Percentiles rank a stretch among this genome's conserved stretches.
Conservation (phyloP, 2,113 vertebrate genomes). For the Mus spicilegus region DNA sequence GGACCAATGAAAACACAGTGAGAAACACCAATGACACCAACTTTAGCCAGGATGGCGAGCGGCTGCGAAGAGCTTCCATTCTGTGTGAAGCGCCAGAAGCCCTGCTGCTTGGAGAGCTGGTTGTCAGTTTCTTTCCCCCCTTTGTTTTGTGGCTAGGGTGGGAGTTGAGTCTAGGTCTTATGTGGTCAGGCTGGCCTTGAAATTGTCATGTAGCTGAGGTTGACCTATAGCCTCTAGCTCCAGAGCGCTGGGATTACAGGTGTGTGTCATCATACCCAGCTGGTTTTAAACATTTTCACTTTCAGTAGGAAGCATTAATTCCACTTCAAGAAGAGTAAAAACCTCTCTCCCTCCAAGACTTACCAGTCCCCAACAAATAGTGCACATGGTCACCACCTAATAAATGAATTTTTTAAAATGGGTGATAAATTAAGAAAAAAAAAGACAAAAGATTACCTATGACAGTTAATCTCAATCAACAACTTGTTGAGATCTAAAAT, state of each 20-base stretch:
- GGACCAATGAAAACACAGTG: neutral
- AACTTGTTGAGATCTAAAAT: neutral
- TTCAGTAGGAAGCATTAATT: neutral
- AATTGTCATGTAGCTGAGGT: neutral
- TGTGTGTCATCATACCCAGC: fast-evolving
- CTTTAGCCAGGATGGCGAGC: fast-evolving
- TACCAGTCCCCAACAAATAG: neutral
- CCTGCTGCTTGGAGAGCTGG: neutral
- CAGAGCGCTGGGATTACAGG: neutral
- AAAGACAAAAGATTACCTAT: neutral
- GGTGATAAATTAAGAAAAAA: neutral
- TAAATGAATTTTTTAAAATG: neutral
- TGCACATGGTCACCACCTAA: neutral
- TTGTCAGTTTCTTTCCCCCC: neutral
- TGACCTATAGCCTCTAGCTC: neutral
- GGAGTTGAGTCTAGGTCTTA: neutral
- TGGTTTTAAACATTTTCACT: neutral
- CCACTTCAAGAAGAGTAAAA: neutral
- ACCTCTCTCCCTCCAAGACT: neutral
- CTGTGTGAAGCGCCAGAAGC: no score
- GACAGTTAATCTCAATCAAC: neutral
- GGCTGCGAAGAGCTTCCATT: fast-evolving
- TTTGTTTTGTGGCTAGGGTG: neutral
- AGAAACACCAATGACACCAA: neutral
- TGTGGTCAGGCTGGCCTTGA: neutral